phyloP scores from a whole-genome alignment of 2,113 vertebrate species.

The Brachionichthys hirsutus region DNA sequence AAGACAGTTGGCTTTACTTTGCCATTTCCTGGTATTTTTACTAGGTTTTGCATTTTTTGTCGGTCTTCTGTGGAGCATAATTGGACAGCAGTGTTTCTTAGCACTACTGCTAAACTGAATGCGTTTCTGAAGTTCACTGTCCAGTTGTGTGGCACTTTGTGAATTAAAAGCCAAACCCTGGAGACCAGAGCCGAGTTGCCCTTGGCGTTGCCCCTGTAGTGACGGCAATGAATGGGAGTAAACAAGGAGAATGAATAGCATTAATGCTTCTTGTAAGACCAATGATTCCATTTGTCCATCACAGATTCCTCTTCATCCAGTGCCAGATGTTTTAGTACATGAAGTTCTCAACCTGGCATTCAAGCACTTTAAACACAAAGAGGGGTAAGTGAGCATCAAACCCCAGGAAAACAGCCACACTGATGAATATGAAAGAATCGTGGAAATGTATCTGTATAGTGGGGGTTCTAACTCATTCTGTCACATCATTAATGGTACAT shows the following conservation, averaged over 20 bases:
- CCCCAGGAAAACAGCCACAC: neutral
- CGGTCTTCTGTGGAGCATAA: slow-evolving; percentile 8
- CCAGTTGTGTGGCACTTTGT: too few species aligned
- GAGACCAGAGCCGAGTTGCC: slow-evolving; percentile 54
- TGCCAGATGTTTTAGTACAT: slow-evolving; percentile 98
- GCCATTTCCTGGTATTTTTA: neutral
- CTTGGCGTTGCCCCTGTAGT: slow-evolving; percentile 51
- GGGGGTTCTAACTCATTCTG: slow-evolving; percentile 4
- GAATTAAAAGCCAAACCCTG: slow-evolving; percentile 32
- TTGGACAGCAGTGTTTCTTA: slow-evolving; percentile 27
- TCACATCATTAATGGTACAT: slow-evolving; percentile 8
- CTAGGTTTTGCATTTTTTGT: neutral
- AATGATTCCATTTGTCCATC: slow-evolving; percentile 62
- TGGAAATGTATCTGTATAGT: slow-evolving; percentile 15
- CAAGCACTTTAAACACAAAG: slow-evolving; percentile 99
- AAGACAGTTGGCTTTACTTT: neutral
- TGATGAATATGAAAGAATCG: neutral
- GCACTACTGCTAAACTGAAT: slow-evolving; percentile 33
- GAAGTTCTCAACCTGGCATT: slow-evolving; percentile 99
- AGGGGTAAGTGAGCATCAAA: slow-evolving; percentile 85
- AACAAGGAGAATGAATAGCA: slow-evolving; percentile 41
- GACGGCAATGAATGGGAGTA: slow-evolving; percentile 48
- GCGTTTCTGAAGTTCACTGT: slow-evolving; percentile 40
- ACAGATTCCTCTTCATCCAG: slow-evolving; percentile 99
- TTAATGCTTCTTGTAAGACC: slow-evolving; percentile 54